Percentiles rank a stretch among this genome's conserved stretches.
phyloP scores from a whole-genome alignment of 2,888 invertebrate genomes.

The Sphaeridia pumilis region DNA sequence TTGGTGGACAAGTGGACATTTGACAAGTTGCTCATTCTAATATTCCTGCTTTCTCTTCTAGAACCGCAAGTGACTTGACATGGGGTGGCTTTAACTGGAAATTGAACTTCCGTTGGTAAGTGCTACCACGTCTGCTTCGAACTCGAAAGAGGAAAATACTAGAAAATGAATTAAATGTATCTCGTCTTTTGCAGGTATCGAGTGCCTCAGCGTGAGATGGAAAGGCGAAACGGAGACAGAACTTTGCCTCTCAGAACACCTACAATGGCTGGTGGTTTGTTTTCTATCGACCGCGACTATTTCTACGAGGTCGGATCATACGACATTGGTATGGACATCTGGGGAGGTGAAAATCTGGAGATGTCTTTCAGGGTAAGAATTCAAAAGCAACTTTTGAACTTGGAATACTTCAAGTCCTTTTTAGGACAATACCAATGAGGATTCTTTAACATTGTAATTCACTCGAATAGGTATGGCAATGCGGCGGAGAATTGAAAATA shows the following conservation, averaged over 20 bases:
- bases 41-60: background rate
- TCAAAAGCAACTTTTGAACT: background rate
- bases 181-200: conserved; percentile 73
- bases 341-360: conserved; percentile 59
- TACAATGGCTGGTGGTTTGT: conserved; percentile 93
- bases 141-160: too few relatives aligned
- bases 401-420: background rate
- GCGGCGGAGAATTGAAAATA: conserved; percentile 44
- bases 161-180: too few relatives aligned
- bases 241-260: conserved; percentile 88
- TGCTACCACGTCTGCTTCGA: conserved; percentile 12
- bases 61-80: conserved; percentile 62
- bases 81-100: conserved; percentile 99
- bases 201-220: conserved; percentile 93
- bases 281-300: conserved; percentile 80
- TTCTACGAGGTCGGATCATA: conserved; percentile 97
- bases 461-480: conserved; percentile 43
- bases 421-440: background rate
- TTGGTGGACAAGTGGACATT: background rate
- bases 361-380: conserved; percentile 53
- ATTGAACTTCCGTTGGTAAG: conserved; percentile 92
- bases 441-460: background rate
- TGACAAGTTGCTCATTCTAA: background rate
- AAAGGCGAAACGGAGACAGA: conserved; percentile 80
- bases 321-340: conserved; percentile 99